Conservation (phyloP, 1,140 invertebrate species). For the Trichoplusia ni region DNA sequence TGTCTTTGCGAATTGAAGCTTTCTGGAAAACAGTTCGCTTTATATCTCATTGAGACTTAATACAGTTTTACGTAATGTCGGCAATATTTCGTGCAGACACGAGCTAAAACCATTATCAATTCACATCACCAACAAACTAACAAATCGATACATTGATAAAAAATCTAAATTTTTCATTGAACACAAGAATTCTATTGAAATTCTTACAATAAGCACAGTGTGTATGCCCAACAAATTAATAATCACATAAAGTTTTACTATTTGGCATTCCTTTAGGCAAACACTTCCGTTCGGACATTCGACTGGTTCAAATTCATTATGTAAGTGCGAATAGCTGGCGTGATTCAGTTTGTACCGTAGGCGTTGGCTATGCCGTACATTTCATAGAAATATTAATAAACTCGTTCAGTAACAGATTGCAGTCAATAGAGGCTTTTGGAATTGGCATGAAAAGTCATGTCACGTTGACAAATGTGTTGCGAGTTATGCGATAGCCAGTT, state of each 20-base stretch:
- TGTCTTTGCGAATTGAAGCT: too few relatives aligned
- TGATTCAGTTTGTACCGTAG: constrained; percentile 4
- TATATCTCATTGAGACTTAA: too few relatives aligned
- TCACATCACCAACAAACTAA: constrained; percentile 1
- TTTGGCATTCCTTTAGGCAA: neutral
- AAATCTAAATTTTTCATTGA: neutral
- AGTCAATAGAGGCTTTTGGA: constrained; percentile 10
- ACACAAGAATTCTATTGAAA: neutral
- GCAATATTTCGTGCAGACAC: too few relatives aligned
- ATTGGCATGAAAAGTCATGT: constrained; percentile 13
- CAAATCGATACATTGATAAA: constrained; percentile 2
- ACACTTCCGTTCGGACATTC: constrained; percentile 10
- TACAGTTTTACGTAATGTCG: too few relatives aligned
- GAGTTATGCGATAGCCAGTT: constrained; percentile 1
- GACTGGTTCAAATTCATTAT: neutral
- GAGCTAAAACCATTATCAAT: too few relatives aligned
- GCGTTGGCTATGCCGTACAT: neutral
- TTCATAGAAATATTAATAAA: constrained; percentile 13
- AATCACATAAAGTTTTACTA: neutral
- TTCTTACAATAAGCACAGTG: constrained; percentile 8
- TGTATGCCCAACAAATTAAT: neutral
- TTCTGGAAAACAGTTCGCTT: too few relatives aligned
- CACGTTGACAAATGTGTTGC: neutral
- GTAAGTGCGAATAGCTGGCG: constrained; percentile 2
- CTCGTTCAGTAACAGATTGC: neutral